These are phyloP conservation scores for Calypte anna DNA, from an alignment of 2,113 vertebrate genomes.

Conservation along the genomic window DNA sequence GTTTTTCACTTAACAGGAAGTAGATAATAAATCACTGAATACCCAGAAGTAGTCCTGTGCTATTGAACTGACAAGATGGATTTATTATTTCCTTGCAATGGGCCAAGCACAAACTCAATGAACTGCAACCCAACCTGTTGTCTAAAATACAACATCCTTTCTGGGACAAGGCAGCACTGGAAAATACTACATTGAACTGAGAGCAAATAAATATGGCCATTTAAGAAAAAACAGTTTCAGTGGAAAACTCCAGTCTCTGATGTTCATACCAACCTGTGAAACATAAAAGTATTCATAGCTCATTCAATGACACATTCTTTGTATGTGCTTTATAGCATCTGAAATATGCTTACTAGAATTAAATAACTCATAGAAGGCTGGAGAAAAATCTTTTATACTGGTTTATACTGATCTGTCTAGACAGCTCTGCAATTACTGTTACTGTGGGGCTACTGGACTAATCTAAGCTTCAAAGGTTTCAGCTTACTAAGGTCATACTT, in stretches of 20 bases:
- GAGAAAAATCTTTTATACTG: not conserved
- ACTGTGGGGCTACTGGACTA: not conserved
- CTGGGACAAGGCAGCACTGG: not conserved
- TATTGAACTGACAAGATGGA: constrained; percentile 42
- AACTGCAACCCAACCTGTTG: not conserved
- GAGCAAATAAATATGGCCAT: not conserved
- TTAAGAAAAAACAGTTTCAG: not conserved
- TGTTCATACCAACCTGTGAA: not conserved
- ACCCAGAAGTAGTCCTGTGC: not conserved
- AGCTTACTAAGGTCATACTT: not conserved
- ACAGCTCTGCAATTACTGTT: not conserved
- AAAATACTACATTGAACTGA: not conserved
- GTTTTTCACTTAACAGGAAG: constrained; percentile 11
- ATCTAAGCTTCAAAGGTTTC: not conserved
- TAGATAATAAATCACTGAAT: constrained; percentile 10
- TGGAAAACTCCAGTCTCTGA: not conserved
- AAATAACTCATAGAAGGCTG: not conserved
- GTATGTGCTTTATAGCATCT: not conserved
- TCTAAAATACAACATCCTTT: not conserved
- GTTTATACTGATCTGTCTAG: not conserved
- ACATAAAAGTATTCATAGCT: not conserved
- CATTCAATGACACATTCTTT: not conserved
- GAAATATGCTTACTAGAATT: not conserved
- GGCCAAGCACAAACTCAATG: constrained; percentile 10
- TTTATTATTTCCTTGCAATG: constrained; percentile 50